Conservation (phyloP, 2,888 invertebrate genomes). For the Brachyptera risi region DNA sequence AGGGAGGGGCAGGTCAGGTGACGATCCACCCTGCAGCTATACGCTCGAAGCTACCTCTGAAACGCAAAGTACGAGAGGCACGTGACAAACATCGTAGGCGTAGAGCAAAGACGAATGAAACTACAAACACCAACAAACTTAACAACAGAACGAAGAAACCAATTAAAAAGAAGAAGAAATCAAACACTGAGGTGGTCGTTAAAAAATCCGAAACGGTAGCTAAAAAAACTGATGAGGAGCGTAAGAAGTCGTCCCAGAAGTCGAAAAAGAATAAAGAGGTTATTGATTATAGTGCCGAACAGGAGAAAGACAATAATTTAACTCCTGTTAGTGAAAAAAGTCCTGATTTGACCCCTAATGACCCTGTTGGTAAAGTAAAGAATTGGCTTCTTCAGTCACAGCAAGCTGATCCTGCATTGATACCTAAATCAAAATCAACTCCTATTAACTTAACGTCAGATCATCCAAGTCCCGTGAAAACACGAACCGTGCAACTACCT, state of each 20-base stretch:
- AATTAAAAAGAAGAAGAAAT: constrained; percentile 39
- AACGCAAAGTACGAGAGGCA: constrained; percentile 66
- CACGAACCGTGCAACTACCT: constrained; percentile 4
- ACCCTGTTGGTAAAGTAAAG: constrained; percentile 73
- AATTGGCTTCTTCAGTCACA: constrained; percentile 74
- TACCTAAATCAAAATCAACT: constrained; percentile 79
- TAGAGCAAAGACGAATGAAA: constrained; percentile 39
- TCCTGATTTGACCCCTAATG: constrained; percentile 35
- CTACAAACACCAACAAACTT: constrained; percentile 46
- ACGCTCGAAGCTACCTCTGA: constrained; percentile 80
- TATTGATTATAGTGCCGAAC: constrained; percentile 71
- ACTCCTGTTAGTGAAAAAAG: constrained; percentile 23
- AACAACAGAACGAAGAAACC: constrained; percentile 42
- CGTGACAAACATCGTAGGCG: constrained; percentile 28
- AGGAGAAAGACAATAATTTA: constrained; percentile 43
- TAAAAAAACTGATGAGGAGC: constrained; percentile 38
- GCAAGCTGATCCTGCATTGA: constrained; percentile 45
- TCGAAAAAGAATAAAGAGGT: constrained; percentile 57
- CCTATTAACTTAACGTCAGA: constrained; percentile 64
- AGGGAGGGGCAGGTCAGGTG: constrained; percentile 54
- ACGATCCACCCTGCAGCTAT: constrained; percentile 80
- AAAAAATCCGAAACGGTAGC: constrained; percentile 48
- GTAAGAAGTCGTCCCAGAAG: constrained; percentile 35
- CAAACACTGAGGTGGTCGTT: constrained; percentile 42
- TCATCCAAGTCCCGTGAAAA: constrained; percentile 3